phyloP scores from a whole-genome alignment of 2,797 vertebrate species.

The Esox masquinongy region DNA sequence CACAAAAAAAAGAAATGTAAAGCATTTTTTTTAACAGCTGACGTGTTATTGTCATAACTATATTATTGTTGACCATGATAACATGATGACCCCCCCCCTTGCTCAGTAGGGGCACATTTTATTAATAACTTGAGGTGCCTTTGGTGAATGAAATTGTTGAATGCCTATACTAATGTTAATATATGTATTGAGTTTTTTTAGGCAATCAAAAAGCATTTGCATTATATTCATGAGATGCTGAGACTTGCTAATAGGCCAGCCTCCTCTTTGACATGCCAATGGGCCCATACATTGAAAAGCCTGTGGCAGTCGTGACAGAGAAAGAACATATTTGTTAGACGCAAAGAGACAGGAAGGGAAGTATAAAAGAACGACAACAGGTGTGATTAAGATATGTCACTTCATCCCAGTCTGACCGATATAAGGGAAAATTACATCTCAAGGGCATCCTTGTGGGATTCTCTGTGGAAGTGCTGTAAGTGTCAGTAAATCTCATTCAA shows the following conservation, averaged over 20 bases:
- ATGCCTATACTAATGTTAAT: neutral
- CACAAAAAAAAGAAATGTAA: too few species aligned
- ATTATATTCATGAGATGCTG: conserved; percentile 12
- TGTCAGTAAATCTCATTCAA: neutral
- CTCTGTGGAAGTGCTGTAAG: neutral
- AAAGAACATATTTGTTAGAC: neutral
- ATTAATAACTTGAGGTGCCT: neutral
- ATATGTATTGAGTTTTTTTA: conserved; percentile 12
- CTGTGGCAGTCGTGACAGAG: conserved; percentile 9
- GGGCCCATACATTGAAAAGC: conserved; percentile 4
- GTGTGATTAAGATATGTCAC: neutral
- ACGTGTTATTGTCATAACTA: too few species aligned
- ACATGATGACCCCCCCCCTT: too few species aligned
- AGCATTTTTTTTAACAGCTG: too few species aligned
- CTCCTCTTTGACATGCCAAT: conserved; percentile 15
- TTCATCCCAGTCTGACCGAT: conserved; percentile 7
- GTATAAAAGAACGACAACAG: neutral
- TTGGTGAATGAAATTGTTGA: neutral
- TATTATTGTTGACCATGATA: too few species aligned
- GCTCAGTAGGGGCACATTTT: too few species aligned
- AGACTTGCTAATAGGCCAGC: conserved; percentile 16
- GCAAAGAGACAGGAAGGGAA: neutral
- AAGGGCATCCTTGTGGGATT: neutral
- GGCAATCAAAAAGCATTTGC: conserved; percentile 23
- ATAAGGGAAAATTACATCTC: conserved; percentile 10